Conservation (phyloP, 2,888 invertebrate species). For the Adelognathus sp. region DNA sequence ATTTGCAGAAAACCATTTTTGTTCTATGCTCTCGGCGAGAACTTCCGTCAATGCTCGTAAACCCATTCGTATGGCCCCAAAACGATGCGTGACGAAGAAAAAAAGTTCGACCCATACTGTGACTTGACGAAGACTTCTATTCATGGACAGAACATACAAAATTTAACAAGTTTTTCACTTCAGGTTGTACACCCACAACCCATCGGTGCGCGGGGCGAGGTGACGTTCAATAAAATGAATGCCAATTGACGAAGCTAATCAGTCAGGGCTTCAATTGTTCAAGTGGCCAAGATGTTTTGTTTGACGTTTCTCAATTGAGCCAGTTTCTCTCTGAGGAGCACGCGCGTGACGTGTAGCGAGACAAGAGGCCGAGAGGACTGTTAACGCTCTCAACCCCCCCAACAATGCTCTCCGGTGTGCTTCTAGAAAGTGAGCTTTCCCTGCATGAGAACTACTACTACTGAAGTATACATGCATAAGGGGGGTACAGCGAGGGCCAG, state of each 20-base stretch:
- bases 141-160: not conserved
- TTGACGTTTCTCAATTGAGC: not conserved
- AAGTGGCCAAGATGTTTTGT: not conserved
- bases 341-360: not conserved
- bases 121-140: too few relatives aligned
- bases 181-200: too few relatives aligned
- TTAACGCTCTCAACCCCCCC: slow-evolving; percentile 40
- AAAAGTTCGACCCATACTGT: too few relatives aligned
- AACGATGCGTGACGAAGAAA: too few relatives aligned
- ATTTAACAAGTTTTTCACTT: too few relatives aligned
- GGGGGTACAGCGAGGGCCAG: not conserved
- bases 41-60: too few relatives aligned
- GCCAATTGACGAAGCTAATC: not conserved
- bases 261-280: not conserved
- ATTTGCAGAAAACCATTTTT: too few relatives aligned
- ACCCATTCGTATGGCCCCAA: too few relatives aligned
- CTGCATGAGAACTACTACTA: slow-evolving; percentile 27
- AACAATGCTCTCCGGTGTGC: slow-evolving; percentile 17
- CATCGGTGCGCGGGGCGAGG: too few relatives aligned
- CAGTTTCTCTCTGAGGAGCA: not conserved
- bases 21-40: too few relatives aligned
- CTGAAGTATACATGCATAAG: not conserved
- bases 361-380: not conserved
- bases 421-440: slow-evolving; percentile 38
- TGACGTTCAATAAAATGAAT: too few relatives aligned